Percentiles rank a stretch among this genome's conserved stretches.
Conservation (phyloP, 2,888 invertebrate genomes). For the Dolichopus griseipennis region DNA sequence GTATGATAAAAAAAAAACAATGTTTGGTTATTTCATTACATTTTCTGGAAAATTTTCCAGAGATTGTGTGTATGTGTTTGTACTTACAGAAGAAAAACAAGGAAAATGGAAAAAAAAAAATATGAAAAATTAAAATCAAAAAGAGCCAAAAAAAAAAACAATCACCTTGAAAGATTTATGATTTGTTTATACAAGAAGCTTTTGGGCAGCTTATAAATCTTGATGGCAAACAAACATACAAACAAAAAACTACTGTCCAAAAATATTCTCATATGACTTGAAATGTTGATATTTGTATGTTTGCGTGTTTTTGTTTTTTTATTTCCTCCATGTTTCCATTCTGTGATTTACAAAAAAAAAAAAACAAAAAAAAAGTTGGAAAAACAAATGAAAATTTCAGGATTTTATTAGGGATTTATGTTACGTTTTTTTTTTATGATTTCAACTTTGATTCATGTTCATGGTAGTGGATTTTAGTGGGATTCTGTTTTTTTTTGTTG, state of each 20-base stretch:
- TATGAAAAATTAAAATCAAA: not conserved
- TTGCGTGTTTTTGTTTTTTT: not conserved
- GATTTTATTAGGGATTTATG: too few relatives aligned
- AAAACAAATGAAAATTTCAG: too few relatives aligned
- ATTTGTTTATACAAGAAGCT: conserved; percentile 3
- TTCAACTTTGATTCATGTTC: too few relatives aligned
- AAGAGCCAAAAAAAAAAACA: not conserved
- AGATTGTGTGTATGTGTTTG: too few relatives aligned
- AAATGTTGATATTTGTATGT: not conserved
- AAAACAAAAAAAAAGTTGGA: not conserved
- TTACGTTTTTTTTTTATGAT: not conserved
- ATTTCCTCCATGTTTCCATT: not conserved
- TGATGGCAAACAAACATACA: too few relatives aligned
- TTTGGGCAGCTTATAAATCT: conserved; percentile 3
- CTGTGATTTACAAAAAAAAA: not conserved
- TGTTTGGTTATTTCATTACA: too few relatives aligned
- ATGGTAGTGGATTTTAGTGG: too few relatives aligned
- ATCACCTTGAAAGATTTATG: not conserved
- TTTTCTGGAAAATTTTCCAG: too few relatives aligned
- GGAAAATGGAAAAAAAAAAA: too few relatives aligned
- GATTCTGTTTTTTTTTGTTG: too few relatives aligned
- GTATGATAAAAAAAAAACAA: too few relatives aligned
- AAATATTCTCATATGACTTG: not conserved
- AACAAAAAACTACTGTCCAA: not conserved
- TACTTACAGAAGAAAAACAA: too few relatives aligned